Conservation (phyloP, 1,140 invertebrate species). For the Drusus annulatus region DNA sequence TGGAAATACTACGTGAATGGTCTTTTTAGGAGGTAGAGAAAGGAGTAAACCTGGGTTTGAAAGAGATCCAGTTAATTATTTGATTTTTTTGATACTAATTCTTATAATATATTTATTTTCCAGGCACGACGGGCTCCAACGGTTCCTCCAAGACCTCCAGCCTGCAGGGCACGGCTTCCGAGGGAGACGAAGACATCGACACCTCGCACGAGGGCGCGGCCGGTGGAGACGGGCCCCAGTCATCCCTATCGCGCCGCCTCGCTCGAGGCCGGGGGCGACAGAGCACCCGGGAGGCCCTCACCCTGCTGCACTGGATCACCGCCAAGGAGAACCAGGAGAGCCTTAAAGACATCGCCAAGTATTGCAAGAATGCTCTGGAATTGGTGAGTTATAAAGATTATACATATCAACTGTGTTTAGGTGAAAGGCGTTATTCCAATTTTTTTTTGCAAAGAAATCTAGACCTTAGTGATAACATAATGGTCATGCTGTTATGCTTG, state of each 20-base stretch:
- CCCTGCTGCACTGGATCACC: constrained; percentile 87
- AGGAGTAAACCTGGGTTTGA: no score
- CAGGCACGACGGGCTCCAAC: constrained; percentile 46
- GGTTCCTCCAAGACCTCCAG: constrained; percentile 49
- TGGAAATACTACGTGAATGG: no score
- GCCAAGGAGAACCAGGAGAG: constrained; percentile 84
- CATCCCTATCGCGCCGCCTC: background rate
- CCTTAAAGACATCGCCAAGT: constrained; percentile 84
- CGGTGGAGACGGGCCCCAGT: background rate
- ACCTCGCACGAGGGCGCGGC: constrained; percentile 43
- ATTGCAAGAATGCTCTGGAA: constrained; percentile 76
- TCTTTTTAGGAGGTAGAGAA: no score
- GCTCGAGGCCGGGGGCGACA: constrained; percentile 54
- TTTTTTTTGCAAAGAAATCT: no score
- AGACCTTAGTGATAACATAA: no score
- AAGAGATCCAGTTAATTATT: no score
- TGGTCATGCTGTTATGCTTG: no score
- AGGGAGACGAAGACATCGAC: constrained; percentile 51
- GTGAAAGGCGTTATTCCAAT: no score
- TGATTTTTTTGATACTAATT: no score
- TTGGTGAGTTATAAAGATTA: constrained; percentile 21
- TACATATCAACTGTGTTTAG: no score
- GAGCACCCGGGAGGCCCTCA: constrained; percentile 68
- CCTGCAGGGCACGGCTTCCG: constrained; percentile 52
- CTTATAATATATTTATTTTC: constrained; percentile 11